Conservation (phyloP, 1,140 invertebrate species). For the Apis laboriosa region DNA sequence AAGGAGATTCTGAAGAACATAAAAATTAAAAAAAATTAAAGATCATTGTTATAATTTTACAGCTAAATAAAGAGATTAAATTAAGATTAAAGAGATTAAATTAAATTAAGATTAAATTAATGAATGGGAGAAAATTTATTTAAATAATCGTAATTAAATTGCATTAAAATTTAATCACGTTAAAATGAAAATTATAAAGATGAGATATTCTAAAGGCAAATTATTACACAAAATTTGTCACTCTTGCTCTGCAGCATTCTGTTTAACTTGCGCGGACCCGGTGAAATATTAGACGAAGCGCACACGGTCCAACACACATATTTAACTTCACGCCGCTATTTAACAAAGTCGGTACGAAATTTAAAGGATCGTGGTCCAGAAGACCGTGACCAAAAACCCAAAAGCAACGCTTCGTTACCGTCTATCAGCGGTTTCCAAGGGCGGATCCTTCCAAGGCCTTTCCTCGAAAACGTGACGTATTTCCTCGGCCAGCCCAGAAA, state of each 20-base stretch:
- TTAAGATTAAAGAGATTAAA: too few relatives aligned
- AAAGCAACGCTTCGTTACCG: not conserved
- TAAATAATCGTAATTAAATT: too few relatives aligned
- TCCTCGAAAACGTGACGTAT: not conserved
- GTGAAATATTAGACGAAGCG: not conserved
- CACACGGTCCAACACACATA: not conserved
- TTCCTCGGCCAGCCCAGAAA: not conserved
- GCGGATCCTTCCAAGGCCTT: not conserved
- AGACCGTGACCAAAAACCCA: not conserved
- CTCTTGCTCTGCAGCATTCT: not conserved
- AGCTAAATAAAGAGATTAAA: too few relatives aligned
- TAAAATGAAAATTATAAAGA: too few relatives aligned
- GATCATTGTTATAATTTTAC: too few relatives aligned
- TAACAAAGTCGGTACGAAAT: not conserved
- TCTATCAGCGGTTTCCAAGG: slow-evolving; percentile 17
- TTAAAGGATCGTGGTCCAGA: not conserved
- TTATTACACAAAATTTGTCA: not conserved
- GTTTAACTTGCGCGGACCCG: not conserved
- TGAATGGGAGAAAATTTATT: too few relatives aligned
- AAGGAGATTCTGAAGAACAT: too few relatives aligned
- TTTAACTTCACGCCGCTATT: too few relatives aligned
- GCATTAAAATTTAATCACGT: too few relatives aligned
- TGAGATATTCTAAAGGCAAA: too few relatives aligned
- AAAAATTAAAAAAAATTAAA: too few relatives aligned
- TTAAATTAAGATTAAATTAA: too few relatives aligned